Evolutionary conservation across 1,140 invertebrate species (phyloP), one percentile per base, ranked within the genome.

Genomic region (Metopolophium dirhodum): DNA sequence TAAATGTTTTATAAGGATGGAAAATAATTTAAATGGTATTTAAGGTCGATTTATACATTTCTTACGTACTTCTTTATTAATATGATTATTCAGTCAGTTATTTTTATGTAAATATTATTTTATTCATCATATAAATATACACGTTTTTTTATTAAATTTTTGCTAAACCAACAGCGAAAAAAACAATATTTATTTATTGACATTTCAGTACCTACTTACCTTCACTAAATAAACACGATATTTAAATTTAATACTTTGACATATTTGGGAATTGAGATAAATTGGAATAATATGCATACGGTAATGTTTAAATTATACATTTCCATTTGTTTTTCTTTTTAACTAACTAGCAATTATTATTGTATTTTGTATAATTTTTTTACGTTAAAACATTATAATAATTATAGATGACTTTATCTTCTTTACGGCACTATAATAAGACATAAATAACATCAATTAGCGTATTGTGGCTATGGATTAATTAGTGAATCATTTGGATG

Each of bases 31-130:
- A 68, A 68, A 77, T n/a, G 61, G 18, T n/a, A n/a, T 77, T n/a
- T 77, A 77, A 68, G 11, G 18, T 77, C 61, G 30, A 77, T 18
- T 77, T 77, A 77, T 35, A n/a, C 30, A 77, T 35, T 18, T 18
- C 30, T 77, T 77, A 77, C 6, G 30, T n/a, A 77, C 14, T 77
- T 77, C 30, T 77, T 77, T n/a, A 77, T 35, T 77, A 35, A 77
- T 77, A 77, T 77, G 30, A 77, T 77, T n/a, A 77, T 77, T 77
- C 61, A 77, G 61, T 77, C 61, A 77, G 61, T 77, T 35, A 35
- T 77, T 77, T 77, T 77, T 77, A 77, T n/a, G 61, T 77, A 77
- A 77, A 77, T 77, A n/a, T 77, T 77, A 77, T 77, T n/a, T 77
- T 77, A n/a, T 77, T 77, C 18, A n/a, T 77, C 30, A n/a, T 77